Evolutionary conservation across 1,140 invertebrate genomes (phyloP), one percentile per base, ranked within the genome.

Genomic region (Piezodorus guildinii): DNA sequence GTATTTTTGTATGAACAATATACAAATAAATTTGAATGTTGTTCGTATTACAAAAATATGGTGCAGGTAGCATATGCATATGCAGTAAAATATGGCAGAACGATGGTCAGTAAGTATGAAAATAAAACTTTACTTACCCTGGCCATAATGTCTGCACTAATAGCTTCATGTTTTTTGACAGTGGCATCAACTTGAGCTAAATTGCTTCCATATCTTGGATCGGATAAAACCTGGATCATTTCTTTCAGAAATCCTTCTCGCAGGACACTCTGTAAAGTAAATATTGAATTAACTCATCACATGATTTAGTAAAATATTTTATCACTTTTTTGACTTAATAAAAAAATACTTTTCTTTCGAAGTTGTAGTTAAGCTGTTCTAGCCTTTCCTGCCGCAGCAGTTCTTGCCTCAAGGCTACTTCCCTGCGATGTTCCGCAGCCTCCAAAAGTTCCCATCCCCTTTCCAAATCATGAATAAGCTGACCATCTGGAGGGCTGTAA

Each of bases 81-180:
- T n/a, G n/a, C n/a, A n/a, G n/a, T n/a, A n/a, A n/a, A n/a, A n/a
- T n/a, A n/a, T n/a, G n/a, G n/a, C n/a, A n/a, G n/a, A n/a, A n/a
- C n/a, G n/a, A n/a, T n/a, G n/a, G n/a, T n/a, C n/a, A n/a, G n/a
- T n/a, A n/a, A n/a, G n/a, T 30, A 30, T 30, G 8, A 30, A 30
- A 30, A 4, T 15, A 44, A n/a, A 30, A 27, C 4, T 62, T 12
- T 2, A 71, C 73, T 67, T 75, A 83, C 81, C 72, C 84, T 79
- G 5, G 95, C 90, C 39, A 96, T 75, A 65, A 99, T 98, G 73
- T 99, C 96, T 0, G 95, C 95, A 69, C 90, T 92, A 60, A 99
- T 96, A 21, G 96, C 96, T 77, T 98, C 94, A 73, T 98, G 94
- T 74, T 99, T 98, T 77, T 98, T 98, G 8, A 98, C 84, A 0